Conservation (phyloP, 2,797 vertebrate genomes). For the Phataginus tricuspis region DNA sequence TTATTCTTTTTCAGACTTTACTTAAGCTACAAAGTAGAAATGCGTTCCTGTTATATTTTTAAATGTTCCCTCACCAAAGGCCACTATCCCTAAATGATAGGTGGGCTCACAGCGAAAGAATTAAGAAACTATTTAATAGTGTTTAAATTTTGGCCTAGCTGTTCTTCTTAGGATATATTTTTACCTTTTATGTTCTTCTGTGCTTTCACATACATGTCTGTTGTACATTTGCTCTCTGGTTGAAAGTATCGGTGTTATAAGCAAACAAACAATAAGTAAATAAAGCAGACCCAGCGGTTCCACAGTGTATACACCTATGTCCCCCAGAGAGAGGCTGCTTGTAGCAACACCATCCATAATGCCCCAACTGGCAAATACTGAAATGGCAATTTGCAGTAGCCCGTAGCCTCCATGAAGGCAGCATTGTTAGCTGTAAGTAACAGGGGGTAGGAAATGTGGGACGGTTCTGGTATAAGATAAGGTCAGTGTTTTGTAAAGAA, state of each 20-base stretch:
- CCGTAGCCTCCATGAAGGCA: background rate
- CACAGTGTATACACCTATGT: background rate
- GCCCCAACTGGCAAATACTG: background rate
- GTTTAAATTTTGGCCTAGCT: background rate
- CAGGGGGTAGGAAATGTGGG: background rate
- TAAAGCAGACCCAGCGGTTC: background rate
- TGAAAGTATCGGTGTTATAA: background rate
- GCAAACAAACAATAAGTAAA: background rate
- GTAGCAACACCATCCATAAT: background rate
- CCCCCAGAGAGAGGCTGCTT: background rate
- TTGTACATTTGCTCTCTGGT: background rate
- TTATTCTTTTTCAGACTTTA: background rate
- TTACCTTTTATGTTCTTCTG: background rate
- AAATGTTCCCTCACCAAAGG: background rate
- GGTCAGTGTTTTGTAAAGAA: background rate
- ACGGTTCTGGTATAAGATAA: background rate
- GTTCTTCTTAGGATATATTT: background rate
- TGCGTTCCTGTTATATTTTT: slow-evolving; percentile 24
- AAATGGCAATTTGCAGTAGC: background rate
- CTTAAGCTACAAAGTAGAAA: slow-evolving; percentile 7
- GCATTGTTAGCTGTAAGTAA: background rate
- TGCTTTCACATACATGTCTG: background rate
- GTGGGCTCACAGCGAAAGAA: background rate
- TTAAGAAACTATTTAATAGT: slow-evolving; percentile 28
- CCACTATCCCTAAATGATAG: background rate